Percentiles rank a stretch among this genome's conserved stretches.
Conservation (phyloP, 23 tunicate species). For the Halocynthia roretzi region DNA sequence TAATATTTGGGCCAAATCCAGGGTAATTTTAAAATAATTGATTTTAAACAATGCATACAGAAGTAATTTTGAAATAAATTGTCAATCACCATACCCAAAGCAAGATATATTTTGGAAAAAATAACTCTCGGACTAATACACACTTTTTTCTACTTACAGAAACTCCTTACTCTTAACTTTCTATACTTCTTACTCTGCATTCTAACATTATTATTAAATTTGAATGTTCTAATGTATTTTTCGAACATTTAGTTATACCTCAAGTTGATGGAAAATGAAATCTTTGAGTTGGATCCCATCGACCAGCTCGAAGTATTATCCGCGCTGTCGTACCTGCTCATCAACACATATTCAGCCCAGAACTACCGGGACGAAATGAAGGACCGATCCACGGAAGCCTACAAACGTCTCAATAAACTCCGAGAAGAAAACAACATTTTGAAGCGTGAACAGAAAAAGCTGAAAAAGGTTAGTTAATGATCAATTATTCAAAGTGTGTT, state of each 20-base stretch:
- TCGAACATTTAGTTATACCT: not conserved
- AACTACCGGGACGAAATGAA: constrained; percentile 36
- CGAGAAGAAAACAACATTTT: constrained; percentile 15
- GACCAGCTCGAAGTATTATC: constrained; percentile 62
- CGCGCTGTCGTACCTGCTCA: constrained; percentile 53
- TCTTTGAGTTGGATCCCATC: constrained; percentile 48
- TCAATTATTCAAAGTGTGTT: not conserved
- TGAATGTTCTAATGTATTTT: not conserved
- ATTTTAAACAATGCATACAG: too few species aligned
- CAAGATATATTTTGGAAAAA: too few species aligned
- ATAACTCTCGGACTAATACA: too few species aligned
- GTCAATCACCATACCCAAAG: too few species aligned
- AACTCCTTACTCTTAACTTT: too few species aligned
- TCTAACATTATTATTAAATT: too few species aligned
- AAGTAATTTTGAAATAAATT: too few species aligned
- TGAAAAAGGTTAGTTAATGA: constrained; percentile 1
- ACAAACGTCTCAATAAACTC: constrained; percentile 34
- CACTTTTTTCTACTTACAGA: too few species aligned
- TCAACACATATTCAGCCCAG: constrained; percentile 77
- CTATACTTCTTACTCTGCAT: too few species aligned
- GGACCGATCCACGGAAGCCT: constrained; percentile 33
- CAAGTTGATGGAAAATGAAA: constrained; percentile 43
- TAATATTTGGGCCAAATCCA: too few species aligned
- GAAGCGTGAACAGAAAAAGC: constrained; percentile 32
- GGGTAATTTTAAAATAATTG: not conserved